Base-by-base conservation (phyloP, 2,888 invertebrate genomes). In the Eulithis testata region DNA sequence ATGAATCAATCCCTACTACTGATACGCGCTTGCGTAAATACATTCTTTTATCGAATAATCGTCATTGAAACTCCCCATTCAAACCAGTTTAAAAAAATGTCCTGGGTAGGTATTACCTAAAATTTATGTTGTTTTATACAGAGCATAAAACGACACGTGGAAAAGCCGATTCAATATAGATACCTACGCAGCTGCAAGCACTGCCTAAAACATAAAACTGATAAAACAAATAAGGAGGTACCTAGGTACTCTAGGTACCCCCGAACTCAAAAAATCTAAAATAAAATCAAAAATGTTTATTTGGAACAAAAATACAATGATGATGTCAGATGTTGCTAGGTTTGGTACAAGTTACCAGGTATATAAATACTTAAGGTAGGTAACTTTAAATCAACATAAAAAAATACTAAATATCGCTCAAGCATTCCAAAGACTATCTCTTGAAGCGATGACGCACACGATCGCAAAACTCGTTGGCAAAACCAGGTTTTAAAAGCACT, bases 371-470 rank as follows among this genome's bases (percentile, higher is more conserved):
- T 11, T 9, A 37, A 40, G 40, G 40, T 11, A 8, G 40, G 9
- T 40, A 40, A 49, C 4, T 21, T 14, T 21, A 21, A 21, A 49
- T 21, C 49, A 49, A 31, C 31, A 52, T 37, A 36, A 37, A 36
- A 52, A 31, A 31, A 3, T 1, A 53, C 37, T 14, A 53, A 53
- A 40, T 58, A 49, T 40, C 37, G 11, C 49, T 40, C 40, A 14
- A 4, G 49, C 36, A 58, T 58, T 58, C 49, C 40, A 7, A 11
- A 40, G 14, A 8, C 47, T 36, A 57, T 37, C 47, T 47, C 45
- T 52, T 49, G 12, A 52, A 47, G 47, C 37, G 49, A 49, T 57
- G 57, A 57, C 57, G 57, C 57, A 57, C 58, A 21, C 40, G 40
- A 40, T 21, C 37, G 57, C 57, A 37, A 58, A 40, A 58, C 58